Evolutionary conservation across 2,113 vertebrate species (phyloP).

Genomic region (Oceanodroma tethys): DNA sequence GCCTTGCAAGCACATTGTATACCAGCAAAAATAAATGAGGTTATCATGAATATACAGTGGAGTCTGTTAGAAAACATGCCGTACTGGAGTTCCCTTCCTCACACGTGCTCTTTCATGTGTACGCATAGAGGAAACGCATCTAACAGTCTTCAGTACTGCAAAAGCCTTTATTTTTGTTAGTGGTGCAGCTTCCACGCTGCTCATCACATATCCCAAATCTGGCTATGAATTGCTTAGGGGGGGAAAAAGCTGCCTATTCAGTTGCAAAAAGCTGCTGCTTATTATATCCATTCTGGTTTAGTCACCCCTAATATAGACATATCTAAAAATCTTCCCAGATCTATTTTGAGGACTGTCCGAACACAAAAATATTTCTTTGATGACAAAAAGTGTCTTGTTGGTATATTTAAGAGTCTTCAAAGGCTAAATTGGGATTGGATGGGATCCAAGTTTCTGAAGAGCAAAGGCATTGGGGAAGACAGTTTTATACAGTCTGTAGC

Average conservation of each 20-base stretch:
- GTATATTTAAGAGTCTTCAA: slow-evolving; percentile 14
- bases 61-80: background rate
- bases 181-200: background rate
- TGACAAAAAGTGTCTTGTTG: slow-evolving; percentile 25
- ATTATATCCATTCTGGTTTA: background rate
- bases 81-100: background rate
- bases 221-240: background rate
- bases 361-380: slow-evolving; percentile 11
- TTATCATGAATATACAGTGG: background rate
- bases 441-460: background rate
- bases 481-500: background rate
- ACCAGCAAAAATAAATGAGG: background rate
- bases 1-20: background rate
- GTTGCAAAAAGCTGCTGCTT: slow-evolving; percentile 8
- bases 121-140: rapidly evolving
- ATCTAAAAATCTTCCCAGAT: slow-evolving; percentile 35
- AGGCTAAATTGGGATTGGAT: slow-evolving; percentile 37
- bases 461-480: background rate
- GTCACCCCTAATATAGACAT: slow-evolving; percentile 15
- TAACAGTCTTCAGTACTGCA: background rate
- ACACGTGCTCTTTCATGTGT: rapidly evolving
- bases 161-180: background rate
- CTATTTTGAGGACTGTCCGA: slow-evolving; percentile 54
- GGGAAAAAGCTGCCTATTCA: background rate
- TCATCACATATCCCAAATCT: background rate